These are phyloP conservation scores for Cyphomyrus plagiostoma DNA, from an alignment of 2,113 vertebrate genomes.

Conservation along the genomic window DNA sequence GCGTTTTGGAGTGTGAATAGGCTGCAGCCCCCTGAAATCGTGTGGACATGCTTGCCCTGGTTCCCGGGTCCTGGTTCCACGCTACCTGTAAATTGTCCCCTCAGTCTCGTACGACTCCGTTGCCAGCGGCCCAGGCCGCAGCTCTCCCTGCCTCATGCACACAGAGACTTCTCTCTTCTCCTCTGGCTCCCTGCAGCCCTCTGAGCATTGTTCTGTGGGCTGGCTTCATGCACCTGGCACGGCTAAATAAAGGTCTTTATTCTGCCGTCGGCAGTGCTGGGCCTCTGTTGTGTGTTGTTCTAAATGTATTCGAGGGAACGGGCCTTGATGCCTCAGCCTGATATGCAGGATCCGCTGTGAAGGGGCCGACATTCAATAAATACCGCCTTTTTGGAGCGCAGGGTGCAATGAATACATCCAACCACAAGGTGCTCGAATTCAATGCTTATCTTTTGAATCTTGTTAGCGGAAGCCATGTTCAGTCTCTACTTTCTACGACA, in stretches of 20 bases:
- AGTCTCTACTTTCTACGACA: not conserved
- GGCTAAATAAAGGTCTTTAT: conserved; percentile 25
- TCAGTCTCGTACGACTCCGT: not conserved
- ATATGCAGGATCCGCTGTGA: not conserved
- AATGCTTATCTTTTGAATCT: not conserved
- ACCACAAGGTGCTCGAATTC: not conserved
- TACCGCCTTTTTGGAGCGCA: not conserved
- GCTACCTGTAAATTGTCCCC: not conserved
- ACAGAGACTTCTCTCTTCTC: conserved; percentile 15
- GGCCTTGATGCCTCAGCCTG: not conserved
- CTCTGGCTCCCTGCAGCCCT: not conserved
- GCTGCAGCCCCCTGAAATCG: not conserved
- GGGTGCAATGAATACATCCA: not conserved
- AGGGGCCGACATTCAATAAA: not conserved
- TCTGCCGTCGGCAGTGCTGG: conserved; percentile 1
- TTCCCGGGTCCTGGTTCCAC: not conserved
- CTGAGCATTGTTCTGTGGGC: conserved; percentile 21
- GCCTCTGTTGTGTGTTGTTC: conserved; percentile 18
- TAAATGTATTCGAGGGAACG: not conserved
- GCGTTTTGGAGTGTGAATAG: not conserved
- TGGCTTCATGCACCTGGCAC: conserved; percentile 25
- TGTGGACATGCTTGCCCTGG: not conserved
- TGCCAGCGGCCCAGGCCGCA: not conserved
- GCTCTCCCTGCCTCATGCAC: not conserved
- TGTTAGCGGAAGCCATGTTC: not conserved